Evolutionary conservation across 1,140 invertebrate genomes (phyloP).

Genomic region (Tetranychus cinnabarinus): DNA sequence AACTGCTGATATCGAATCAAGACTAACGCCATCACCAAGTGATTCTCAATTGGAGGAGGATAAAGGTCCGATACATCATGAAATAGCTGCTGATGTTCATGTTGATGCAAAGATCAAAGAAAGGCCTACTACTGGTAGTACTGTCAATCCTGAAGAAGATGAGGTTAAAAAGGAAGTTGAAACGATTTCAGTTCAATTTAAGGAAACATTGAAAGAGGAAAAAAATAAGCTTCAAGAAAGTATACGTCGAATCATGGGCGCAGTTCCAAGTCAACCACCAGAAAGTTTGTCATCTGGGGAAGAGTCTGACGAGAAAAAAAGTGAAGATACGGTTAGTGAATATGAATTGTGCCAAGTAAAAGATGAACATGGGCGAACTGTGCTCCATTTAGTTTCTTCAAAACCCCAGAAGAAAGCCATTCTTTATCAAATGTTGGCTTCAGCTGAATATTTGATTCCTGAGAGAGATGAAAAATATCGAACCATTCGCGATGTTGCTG

Average conservation of each 20-base stretch:
- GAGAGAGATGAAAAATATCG: slow-evolving; percentile 51
- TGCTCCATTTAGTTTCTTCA: slow-evolving; percentile 56
- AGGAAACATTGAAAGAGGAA: slow-evolving; percentile 4
- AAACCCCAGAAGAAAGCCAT: background rate
- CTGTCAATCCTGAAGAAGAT: background rate
- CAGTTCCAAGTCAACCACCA: background rate
- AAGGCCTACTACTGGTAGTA: background rate
- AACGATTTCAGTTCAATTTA: slow-evolving; percentile 7
- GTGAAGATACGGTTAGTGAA: background rate
- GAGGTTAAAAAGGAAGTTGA: slow-evolving; percentile 5
- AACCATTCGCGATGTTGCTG: slow-evolving; percentile 60
- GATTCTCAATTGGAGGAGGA: background rate
- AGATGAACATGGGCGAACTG: slow-evolving; percentile 65
- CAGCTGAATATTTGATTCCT: slow-evolving; percentile 18
- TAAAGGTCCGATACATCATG: background rate
- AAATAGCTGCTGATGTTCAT: slow-evolving; percentile 4
- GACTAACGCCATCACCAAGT: slow-evolving; percentile 3
- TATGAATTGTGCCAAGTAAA: slow-evolving; percentile 17
- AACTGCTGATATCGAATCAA: slow-evolving; percentile 13
- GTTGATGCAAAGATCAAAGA: background rate
- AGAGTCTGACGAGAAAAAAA: background rate
- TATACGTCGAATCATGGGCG: slow-evolving; percentile 4
- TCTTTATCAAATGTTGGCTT: background rate
- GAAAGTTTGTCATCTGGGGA: background rate
- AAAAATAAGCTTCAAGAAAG: slow-evolving; percentile 6